Conservation (phyloP, 2,113 vertebrate species). For the Noturus placidus region DNA sequence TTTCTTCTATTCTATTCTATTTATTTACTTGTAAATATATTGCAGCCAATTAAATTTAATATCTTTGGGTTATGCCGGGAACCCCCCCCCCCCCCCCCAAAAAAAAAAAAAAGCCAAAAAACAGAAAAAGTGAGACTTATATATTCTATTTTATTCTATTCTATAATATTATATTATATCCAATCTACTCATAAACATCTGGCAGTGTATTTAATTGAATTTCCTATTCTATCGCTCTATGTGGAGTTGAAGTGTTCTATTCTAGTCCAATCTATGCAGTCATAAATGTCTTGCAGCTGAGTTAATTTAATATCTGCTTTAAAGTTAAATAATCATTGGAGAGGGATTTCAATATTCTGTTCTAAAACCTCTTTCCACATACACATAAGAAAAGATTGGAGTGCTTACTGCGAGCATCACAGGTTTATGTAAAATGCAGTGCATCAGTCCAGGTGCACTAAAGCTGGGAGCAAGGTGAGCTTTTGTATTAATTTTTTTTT, state of each 20-base stretch:
- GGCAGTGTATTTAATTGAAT: not conserved
- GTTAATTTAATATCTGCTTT: not conserved
- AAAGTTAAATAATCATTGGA: not conserved
- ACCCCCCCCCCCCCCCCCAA: too few species aligned
- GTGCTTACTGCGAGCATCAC: constrained; percentile 29
- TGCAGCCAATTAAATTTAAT: not conserved
- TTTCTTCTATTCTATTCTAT: too few species aligned
- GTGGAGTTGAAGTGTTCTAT: not conserved
- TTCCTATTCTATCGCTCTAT: not conserved
- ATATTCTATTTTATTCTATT: not conserved
- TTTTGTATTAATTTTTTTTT: not conserved
- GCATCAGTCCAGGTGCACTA: constrained; percentile 43
- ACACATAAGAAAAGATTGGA: constrained; percentile 25
- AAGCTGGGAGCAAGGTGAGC: constrained; percentile 36
- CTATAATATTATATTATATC: not conserved
- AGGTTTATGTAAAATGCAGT: constrained; percentile 38
- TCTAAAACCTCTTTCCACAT: not conserved
- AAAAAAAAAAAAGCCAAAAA: too few species aligned
- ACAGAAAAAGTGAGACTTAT: not conserved
- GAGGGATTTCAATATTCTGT: not conserved
- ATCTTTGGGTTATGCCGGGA: not conserved
- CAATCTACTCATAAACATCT: not conserved
- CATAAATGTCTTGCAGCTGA: not conserved
- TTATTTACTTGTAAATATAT: not conserved
- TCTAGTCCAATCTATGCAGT: not conserved